A percentile compares a stretch with the other conserved stretches of the same genome.
These are phyloP conservation scores for Acrobasis consociella DNA, from an alignment of 2,888 invertebrate genomes.

Conservation along the genomic window DNA sequence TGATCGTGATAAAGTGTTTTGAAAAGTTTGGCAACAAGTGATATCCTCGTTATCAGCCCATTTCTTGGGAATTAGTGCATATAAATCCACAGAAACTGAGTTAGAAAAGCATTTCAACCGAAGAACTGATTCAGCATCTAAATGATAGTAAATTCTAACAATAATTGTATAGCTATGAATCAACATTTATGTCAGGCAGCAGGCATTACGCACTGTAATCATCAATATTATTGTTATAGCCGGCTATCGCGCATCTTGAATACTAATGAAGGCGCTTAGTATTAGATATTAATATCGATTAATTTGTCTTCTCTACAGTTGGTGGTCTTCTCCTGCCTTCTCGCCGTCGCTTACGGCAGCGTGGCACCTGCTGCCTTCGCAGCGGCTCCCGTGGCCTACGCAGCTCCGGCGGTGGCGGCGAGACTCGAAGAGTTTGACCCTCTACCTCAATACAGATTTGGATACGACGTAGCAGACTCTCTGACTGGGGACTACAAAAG, in stretches of 20 bases:
- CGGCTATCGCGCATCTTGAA: background rate
- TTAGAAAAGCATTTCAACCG: too few relatives aligned
- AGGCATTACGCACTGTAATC: background rate
- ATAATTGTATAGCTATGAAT: background rate
- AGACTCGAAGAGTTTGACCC: constrained; percentile 77
- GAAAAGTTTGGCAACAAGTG: constrained; percentile 11
- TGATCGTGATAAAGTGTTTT: constrained; percentile 32
- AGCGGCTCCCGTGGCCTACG: constrained; percentile 55
- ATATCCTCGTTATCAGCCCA: background rate
- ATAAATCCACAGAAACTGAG: background rate
- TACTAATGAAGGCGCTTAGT: background rate
- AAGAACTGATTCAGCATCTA: background rate
- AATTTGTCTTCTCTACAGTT: constrained; percentile 54
- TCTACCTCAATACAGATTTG: constrained; percentile 81
- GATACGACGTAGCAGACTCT: constrained; percentile 70
- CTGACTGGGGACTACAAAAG: constrained; percentile 76
- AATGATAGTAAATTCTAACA: background rate
- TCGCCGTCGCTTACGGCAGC: constrained; percentile 63
- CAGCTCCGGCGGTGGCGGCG: constrained; percentile 56
- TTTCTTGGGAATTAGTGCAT: background rate
- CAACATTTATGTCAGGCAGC: background rate
- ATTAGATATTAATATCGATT: background rate
- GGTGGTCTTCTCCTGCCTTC: constrained; percentile 67
- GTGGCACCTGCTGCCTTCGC: constrained; percentile 58
- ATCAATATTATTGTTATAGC: background rate